These are phyloP conservation scores for Carcinoscorpius rotundicauda DNA, from an alignment of 1,140 invertebrate species.

Conservation along the genomic window DNA sequence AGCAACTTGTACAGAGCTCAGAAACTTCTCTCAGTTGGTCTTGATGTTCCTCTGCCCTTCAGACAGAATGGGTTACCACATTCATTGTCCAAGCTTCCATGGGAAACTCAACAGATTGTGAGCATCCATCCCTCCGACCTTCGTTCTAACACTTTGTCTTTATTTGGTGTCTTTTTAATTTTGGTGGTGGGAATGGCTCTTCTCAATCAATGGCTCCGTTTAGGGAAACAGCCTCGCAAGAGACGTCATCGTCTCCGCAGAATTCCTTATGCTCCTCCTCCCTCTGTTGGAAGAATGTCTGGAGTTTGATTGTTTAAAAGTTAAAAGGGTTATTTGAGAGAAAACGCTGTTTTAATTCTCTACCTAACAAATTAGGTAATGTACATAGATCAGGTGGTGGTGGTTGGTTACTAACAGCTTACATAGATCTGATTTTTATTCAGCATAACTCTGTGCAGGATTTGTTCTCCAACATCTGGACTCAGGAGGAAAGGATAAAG, in stretches of 20 bases:
- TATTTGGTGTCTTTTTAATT: constrained; percentile 10
- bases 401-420: too few relatives aligned
- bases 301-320: constrained; percentile 6
- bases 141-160: constrained; percentile 12
- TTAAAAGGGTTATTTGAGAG: too few relatives aligned
- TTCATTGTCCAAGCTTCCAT: constrained; percentile 8
- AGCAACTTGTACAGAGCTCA: constrained; percentile 60
- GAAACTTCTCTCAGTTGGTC: constrained; percentile 47
- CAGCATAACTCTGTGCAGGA: too few relatives aligned
- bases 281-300: constrained; percentile 8
- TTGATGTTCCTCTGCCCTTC: constrained; percentile 26
- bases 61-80: neutral
- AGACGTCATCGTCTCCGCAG: constrained; percentile 4
- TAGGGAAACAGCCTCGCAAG: constrained; percentile 6
- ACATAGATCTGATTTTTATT: too few relatives aligned
- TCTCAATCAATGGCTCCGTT: constrained; percentile 10
- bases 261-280: constrained; percentile 1
- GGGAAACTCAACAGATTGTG: constrained; percentile 18
- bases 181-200: constrained; percentile 4
- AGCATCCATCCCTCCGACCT: constrained; percentile 17
- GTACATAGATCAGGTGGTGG: too few relatives aligned
- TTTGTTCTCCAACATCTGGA: too few relatives aligned
- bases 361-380: too few relatives aligned
- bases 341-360: too few relatives aligned
- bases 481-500: too few relatives aligned